Percentiles rank a stretch among this genome's conserved stretches.
Conservation (phyloP, 2,888 invertebrate genomes). For the Unio delphinus region DNA sequence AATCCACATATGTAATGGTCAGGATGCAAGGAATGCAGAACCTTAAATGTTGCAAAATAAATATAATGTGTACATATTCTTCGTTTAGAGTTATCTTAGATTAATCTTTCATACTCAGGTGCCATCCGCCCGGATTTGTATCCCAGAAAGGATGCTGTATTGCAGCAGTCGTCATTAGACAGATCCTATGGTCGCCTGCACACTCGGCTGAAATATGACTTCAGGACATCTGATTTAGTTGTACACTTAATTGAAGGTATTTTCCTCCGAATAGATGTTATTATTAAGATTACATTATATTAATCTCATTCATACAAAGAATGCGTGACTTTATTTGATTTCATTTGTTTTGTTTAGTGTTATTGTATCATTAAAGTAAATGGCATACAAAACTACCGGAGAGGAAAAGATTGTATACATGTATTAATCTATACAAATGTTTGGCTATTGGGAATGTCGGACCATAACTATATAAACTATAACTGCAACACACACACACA, state of each 20-base stretch:
- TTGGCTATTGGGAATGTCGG: too few relatives aligned
- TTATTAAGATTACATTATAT: neutral
- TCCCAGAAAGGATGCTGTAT: constrained; percentile 73
- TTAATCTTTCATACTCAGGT: constrained; percentile 72
- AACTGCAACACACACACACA: too few relatives aligned
- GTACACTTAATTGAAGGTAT: constrained; percentile 93
- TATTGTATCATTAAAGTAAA: too few relatives aligned
- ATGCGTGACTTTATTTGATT: too few relatives aligned
- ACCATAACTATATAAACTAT: too few relatives aligned
- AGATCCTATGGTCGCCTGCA: constrained; percentile 84
- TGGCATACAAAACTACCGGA: too few relatives aligned
- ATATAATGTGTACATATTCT: neutral
- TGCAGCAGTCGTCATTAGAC: constrained; percentile 77
- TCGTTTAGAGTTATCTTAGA: neutral
- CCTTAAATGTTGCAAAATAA: neutral
- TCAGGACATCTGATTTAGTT: constrained; percentile 89
- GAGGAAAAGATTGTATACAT: too few relatives aligned
- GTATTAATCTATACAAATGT: too few relatives aligned
- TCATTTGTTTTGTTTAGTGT: too few relatives aligned
- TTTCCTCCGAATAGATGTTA: neutral
- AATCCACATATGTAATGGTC: too few relatives aligned
- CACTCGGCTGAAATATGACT: constrained; percentile 88
- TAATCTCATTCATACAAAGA: too few relatives aligned
- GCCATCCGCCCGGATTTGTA: constrained; percentile 91
- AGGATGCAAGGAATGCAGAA: too few relatives aligned